Percentiles rank a stretch among this genome's conserved stretches.
Conservation (phyloP, 2,113 vertebrate genomes). For the Poeciliopsis turrubarensis region DNA sequence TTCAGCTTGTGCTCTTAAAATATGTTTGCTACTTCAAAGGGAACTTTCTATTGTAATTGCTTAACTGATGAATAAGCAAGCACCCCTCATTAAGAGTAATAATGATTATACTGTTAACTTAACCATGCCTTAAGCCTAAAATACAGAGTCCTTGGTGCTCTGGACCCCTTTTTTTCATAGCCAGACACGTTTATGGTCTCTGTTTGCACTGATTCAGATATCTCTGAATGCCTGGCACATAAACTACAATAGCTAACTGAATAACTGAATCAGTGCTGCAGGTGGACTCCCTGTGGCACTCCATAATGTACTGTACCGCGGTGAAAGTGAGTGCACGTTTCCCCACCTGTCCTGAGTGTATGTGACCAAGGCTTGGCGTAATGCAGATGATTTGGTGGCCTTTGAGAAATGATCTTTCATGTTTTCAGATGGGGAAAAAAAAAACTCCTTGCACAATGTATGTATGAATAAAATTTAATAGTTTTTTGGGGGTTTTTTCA, state of each 20-base stretch:
- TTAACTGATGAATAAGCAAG: neutral
- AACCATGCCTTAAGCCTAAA: conserved; percentile 66
- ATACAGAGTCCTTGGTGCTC: conserved; percentile 46
- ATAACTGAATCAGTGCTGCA: conserved; percentile 58
- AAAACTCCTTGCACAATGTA: conserved; percentile 76
- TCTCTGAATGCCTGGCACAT: conserved; percentile 49
- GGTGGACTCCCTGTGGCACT: conserved; percentile 63
- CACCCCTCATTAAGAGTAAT: conserved; percentile 21
- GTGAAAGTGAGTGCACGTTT: conserved; percentile 43
- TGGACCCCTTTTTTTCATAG: conserved; percentile 50
- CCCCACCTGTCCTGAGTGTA: conserved; percentile 41
- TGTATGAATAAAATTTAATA: conserved; percentile 80
- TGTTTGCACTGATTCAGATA: conserved; percentile 51
- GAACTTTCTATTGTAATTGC: neutral
- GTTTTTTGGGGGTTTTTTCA: conserved; percentile 49
- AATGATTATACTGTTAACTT: conserved; percentile 44
- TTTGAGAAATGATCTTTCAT: conserved; percentile 59
- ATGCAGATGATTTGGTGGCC: conserved; percentile 58
- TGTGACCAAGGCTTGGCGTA: conserved; percentile 27
- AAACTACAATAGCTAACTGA: conserved; percentile 39
- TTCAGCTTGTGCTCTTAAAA: neutral
- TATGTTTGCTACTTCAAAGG: conserved; percentile 20
- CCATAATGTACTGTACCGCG: conserved; percentile 59
- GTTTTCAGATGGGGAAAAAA: conserved; percentile 67
- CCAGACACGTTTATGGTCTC: conserved; percentile 44